Percentiles rank a stretch among this genome's conserved stretches.
These are phyloP conservation scores for Hypomesus transpacificus DNA, from an alignment of 2,113 vertebrate genomes.

Conservation along the genomic window DNA sequence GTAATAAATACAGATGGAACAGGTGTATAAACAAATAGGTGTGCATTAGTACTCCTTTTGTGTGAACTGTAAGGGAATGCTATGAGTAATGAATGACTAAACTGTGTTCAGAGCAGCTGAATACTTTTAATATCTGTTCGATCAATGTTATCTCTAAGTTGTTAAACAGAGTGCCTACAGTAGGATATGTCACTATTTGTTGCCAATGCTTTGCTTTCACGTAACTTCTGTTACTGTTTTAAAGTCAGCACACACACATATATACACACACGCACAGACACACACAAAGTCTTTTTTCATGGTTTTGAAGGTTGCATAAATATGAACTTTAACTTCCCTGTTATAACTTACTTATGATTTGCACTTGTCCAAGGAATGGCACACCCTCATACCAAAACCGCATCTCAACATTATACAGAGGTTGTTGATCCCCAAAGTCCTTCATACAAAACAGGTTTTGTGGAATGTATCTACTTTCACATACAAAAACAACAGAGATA, in stretches of 20 bases:
- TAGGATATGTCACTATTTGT: background rate
- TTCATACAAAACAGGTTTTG: background rate
- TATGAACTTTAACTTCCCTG: background rate
- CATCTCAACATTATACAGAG: no score
- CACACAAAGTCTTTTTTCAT: background rate
- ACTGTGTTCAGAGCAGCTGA: conserved; percentile 8
- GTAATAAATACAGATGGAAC: background rate
- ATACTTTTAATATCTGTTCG: conserved; percentile 26
- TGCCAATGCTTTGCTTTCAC: background rate
- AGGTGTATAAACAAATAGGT: conserved; percentile 10
- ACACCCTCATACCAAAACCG: background rate
- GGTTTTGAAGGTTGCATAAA: background rate
- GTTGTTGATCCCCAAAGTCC: no score
- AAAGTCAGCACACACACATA: background rate
- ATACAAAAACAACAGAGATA: background rate
- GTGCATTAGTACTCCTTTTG: conserved; percentile 9
- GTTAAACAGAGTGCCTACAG: conserved; percentile 1
- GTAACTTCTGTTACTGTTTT: background rate
- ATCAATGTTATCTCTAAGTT: conserved; percentile 1
- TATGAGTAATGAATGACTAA: conserved; percentile 11
- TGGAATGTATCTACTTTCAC: background rate
- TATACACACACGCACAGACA: background rate
- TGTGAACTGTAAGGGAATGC: conserved; percentile 11
- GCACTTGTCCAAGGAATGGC: background rate
- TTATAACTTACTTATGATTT: background rate